Percentiles rank a stretch among this genome's conserved stretches.
Evolutionary conservation across 2,888 invertebrate genomes (phyloP).

Genomic region (Protodeltote pygarga): DNA sequence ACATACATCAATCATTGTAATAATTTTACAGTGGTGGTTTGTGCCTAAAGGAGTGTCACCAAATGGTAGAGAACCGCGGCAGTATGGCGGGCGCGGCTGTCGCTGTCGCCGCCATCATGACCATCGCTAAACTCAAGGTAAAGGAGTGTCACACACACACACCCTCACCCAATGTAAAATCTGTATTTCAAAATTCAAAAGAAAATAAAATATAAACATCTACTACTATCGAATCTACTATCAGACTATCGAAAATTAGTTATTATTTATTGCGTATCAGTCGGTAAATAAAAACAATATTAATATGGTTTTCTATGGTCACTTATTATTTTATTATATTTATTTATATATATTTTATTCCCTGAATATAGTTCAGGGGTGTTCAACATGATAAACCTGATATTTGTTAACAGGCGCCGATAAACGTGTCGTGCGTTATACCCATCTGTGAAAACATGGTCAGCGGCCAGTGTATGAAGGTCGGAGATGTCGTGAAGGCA

Average conservation of each 20-base stretch:
- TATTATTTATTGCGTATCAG: no score
- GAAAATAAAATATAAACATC: no score
- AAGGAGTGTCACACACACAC: conserved; percentile 52
- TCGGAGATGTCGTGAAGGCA: conserved; percentile 92
- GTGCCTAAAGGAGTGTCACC: conserved; percentile 88
- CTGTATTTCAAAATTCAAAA: no score
- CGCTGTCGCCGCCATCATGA: conserved; percentile 89
- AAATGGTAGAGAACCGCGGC: conserved; percentile 90
- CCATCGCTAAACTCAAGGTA: conserved; percentile 89
- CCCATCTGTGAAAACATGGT: conserved; percentile 94
- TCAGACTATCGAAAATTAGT: no score
- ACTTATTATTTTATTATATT: no score
- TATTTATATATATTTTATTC: background rate
- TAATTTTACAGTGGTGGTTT: conserved; percentile 89
- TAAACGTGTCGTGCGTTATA: conserved; percentile 87
- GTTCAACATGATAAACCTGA: background rate
- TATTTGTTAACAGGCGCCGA: conserved; percentile 55
- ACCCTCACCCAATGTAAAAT: background rate
- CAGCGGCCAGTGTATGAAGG: conserved; percentile 92
- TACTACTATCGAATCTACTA: no score
- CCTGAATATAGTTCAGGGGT: background rate
- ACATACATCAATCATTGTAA: no score
- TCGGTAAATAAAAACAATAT: no score
- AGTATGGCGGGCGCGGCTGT: conserved; percentile 95
- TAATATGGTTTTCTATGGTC: no score